These are phyloP conservation scores for Brachyptera putata DNA, from an alignment of 2,888 invertebrate species.

Conservation along the genomic window DNA sequence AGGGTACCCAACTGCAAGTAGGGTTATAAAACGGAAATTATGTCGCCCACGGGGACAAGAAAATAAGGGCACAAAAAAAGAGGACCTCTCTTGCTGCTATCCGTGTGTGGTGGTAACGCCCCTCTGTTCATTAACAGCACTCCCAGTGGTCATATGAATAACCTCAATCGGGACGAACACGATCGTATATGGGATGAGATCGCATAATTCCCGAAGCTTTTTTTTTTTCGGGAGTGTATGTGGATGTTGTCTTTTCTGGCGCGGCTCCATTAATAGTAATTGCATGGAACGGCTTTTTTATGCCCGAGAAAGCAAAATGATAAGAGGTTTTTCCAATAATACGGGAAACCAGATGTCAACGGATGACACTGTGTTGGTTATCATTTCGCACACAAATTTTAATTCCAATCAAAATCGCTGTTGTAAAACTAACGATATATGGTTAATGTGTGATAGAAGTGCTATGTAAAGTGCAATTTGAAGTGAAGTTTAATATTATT, in stretches of 20 bases:
- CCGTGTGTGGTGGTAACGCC: conserved; percentile 30
- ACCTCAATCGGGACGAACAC: conserved; percentile 31
- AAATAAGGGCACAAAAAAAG: conserved; percentile 41
- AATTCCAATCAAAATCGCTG: too few relatives aligned
- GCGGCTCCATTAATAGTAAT: conserved; percentile 12
- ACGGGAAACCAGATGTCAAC: conserved; percentile 13
- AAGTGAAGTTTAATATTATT: too few relatives aligned
- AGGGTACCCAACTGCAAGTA: conserved; percentile 37
- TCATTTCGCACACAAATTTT: not conserved
- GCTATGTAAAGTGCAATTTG: too few relatives aligned
- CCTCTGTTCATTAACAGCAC: conserved; percentile 33
- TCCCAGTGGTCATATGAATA: conserved; percentile 33
- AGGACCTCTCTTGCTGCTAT: conserved; percentile 26
- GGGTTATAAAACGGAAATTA: conserved; percentile 47
- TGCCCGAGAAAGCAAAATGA: not conserved
- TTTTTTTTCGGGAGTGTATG: too few relatives aligned
- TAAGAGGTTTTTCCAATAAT: conserved; percentile 10
- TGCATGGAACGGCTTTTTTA: conserved; percentile 8
- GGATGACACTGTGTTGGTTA: not conserved
- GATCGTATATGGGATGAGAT: conserved; percentile 9
- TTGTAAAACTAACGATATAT: too few relatives aligned
- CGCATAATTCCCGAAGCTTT: conserved; percentile 18
- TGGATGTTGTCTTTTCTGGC: not conserved
- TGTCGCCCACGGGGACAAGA: conserved; percentile 44
- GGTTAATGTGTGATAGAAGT: too few relatives aligned